Evolutionary conservation across 2,888 invertebrate species (phyloP).

Genomic region (Metallyticus violacea): DNA sequence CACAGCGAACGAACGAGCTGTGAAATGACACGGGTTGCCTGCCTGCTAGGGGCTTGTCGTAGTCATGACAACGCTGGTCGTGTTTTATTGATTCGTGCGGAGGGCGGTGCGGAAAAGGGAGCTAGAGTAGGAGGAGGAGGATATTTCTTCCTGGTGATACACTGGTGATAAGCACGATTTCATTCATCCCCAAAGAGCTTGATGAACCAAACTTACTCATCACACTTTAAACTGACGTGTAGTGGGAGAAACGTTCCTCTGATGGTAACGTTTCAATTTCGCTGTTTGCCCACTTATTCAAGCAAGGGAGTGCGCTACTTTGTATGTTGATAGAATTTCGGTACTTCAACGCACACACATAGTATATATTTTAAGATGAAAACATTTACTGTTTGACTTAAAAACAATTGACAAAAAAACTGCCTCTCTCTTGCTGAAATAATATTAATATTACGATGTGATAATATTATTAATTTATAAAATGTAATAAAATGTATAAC

Average conservation of each 20-base stretch:
- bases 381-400: too few relatives aligned
- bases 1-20: neutral
- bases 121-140: neutral
- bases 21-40: neutral
- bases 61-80: slow-evolving; percentile 17
- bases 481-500: too few relatives aligned
- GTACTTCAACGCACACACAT: too few relatives aligned
- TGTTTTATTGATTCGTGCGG: slow-evolving; percentile 6
- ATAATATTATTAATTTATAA: too few relatives aligned
- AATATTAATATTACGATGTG: too few relatives aligned
- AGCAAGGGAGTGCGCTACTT: too few relatives aligned
- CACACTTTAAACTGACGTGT: too few relatives aligned
- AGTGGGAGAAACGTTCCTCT: neutral
- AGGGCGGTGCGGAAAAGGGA: neutral
- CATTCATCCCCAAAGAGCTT: neutral
- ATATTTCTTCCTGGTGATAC: neutral
- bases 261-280: neutral
- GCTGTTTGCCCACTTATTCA: neutral
- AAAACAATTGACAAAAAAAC: too few relatives aligned
- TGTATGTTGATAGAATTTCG: too few relatives aligned
- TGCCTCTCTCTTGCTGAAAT: too few relatives aligned
- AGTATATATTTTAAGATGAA: too few relatives aligned
- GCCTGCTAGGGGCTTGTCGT: neutral
- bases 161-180: neutral
- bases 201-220: neutral